phyloP scores from a whole-genome alignment of 2,113 vertebrate species.

The Nannobrachium achirus region DNA sequence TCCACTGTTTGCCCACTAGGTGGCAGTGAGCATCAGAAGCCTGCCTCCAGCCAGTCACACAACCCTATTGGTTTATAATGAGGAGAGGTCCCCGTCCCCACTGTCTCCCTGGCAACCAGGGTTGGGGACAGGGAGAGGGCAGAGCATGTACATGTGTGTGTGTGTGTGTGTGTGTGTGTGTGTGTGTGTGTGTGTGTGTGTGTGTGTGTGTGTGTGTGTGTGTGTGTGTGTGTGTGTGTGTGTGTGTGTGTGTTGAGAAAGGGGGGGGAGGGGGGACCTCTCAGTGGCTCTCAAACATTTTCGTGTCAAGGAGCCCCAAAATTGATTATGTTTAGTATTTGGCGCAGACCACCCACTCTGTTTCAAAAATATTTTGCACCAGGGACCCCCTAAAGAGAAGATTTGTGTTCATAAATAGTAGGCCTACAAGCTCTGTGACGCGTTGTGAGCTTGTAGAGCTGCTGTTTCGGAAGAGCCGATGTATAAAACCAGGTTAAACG shows the following conservation, averaged over 20 bases:
- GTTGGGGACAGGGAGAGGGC: slow-evolving; percentile 72
- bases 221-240: slow-evolving; percentile 22
- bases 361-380: no score
- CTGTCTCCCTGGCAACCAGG: slow-evolving; percentile 74
- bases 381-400: no score
- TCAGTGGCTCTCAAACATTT: background rate
- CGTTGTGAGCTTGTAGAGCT: no score
- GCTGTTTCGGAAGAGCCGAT: no score
- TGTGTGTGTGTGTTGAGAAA: slow-evolving; percentile 34
- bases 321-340: no score
- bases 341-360: no score
- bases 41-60: slow-evolving; percentile 40
- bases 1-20: slow-evolving; percentile 49
- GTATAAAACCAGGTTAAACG: no score
- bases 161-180: slow-evolving; percentile 25
- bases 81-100: slow-evolving; percentile 66
- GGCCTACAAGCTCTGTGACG: no score
- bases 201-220: slow-evolving; percentile 35
- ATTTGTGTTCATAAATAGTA: no score
- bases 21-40: slow-evolving; percentile 45
- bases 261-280: slow-evolving; percentile 33
- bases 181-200: background rate
- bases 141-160: slow-evolving; percentile 45
- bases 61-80: slow-evolving; percentile 47
- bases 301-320: no score